A percentile compares a stretch with the other conserved stretches of the same genome.
These are phyloP conservation scores for Xylota segnis DNA, from an alignment of 2,888 invertebrate species.

Conservation along the genomic window DNA sequence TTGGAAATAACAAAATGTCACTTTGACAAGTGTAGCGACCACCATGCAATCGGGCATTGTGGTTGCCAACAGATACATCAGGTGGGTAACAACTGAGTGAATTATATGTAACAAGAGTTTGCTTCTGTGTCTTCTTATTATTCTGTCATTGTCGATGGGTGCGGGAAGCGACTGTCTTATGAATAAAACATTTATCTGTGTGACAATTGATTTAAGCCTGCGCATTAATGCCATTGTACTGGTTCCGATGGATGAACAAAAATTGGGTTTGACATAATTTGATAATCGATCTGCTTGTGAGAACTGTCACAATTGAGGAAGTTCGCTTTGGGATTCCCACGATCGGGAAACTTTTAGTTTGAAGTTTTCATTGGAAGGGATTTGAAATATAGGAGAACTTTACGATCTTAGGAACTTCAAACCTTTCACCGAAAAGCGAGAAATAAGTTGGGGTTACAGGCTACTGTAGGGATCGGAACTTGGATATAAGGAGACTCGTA, in stretches of 20 bases:
- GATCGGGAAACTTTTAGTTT: not conserved
- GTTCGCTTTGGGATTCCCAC: slow-evolving; percentile 29
- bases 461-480: too few species aligned
- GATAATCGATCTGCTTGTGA: slow-evolving; percentile 27
- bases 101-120: slow-evolving; percentile 52
- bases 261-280: slow-evolving; percentile 51
- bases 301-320: not conserved
- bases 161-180: slow-evolving; percentile 55
- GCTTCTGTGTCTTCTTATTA: slow-evolving; percentile 11
- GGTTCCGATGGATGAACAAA: slow-evolving; percentile 57
- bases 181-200: slow-evolving; percentile 66
- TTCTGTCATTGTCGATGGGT: slow-evolving; percentile 35
- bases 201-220: slow-evolving; percentile 56
- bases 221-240: slow-evolving; percentile 5
- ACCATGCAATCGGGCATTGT: slow-evolving; percentile 49
- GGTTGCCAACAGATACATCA: slow-evolving; percentile 23
- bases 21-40: slow-evolving; percentile 71
- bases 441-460: too few species aligned
- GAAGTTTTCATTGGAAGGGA: not conserved
- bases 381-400: too few species aligned
- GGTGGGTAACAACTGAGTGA: slow-evolving; percentile 58
- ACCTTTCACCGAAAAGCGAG: too few species aligned
- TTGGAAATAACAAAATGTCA: slow-evolving; percentile 55
- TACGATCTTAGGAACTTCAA: too few species aligned
- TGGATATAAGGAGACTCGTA: too few species aligned